Conservation (phyloP, 2,888 invertebrate genomes). For the Drosophila melanocephala region DNA sequence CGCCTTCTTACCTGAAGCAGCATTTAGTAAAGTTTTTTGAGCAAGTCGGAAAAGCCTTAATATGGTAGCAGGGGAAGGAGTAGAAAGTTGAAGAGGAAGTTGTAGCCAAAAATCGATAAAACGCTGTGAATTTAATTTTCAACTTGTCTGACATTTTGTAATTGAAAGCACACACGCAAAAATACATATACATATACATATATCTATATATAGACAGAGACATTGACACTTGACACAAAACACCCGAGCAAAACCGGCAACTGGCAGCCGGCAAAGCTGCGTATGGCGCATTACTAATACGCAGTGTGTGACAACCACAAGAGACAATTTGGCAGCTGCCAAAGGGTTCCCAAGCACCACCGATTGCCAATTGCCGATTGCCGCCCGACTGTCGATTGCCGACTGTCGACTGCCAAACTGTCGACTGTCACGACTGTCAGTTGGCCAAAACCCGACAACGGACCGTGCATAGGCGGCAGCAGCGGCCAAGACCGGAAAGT, state of each 20-base stretch:
- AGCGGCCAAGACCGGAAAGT: slow-evolving; percentile 25
- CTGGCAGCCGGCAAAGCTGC: slow-evolving; percentile 59
- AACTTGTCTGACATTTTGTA: slow-evolving; percentile 78
- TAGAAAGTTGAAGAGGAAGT: not conserved
- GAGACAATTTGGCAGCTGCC: slow-evolving; percentile 83
- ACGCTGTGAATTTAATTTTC: slow-evolving; percentile 77
- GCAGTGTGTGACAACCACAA: slow-evolving; percentile 81
- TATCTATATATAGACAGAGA: slow-evolving; percentile 24
- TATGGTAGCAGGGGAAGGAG: slow-evolving; percentile 22
- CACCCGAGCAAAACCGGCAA: slow-evolving; percentile 35
- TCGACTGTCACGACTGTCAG: slow-evolving; percentile 25
- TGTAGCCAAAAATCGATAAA: slow-evolving; percentile 53
- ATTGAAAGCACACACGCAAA: slow-evolving; percentile 69
- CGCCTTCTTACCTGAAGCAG: slow-evolving; percentile 64
- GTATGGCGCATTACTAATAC: slow-evolving; percentile 80
- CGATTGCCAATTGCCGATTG: slow-evolving; percentile 38
- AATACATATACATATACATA: not conserved
- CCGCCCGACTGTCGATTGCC: slow-evolving; percentile 29
- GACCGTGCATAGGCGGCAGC: slow-evolving; percentile 3
- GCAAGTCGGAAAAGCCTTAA: slow-evolving; percentile 49
- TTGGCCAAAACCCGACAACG: not conserved
- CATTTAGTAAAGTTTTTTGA: slow-evolving; percentile 67
- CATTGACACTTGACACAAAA: slow-evolving; percentile 72
- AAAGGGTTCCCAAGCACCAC: slow-evolving; percentile 60
- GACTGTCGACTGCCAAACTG: slow-evolving; percentile 24